Base-by-base conservation (phyloP, 2,797 vertebrate genomes). In the Lepilemur septentrionalis region DNA sequence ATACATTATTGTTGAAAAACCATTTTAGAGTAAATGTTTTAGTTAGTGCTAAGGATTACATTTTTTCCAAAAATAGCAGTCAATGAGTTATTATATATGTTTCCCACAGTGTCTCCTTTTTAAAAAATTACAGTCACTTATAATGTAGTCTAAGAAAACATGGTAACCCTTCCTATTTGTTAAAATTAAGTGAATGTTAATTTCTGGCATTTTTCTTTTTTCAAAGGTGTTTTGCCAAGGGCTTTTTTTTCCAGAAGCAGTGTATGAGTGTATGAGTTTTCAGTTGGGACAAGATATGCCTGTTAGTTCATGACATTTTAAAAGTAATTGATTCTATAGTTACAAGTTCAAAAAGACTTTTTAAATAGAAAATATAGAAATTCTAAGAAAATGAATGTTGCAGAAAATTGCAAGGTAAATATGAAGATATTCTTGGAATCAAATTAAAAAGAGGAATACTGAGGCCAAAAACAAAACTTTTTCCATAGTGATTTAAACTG, bases 381-480 rank as follows among this genome's bases (percentile, higher is more conserved):
- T 57, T 65, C 5, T 79, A 69, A 92, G 65, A 65, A 81, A 93
- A 85, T 38, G 0, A 82, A 61, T 35, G 1, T 72, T 95, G 15
- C 1, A 69, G 70, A 96, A 57, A 59, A 30, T 84, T 63, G 10
- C 50, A 69, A 12, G 7, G 23, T 93, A 88, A 73, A 93, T 73
- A 52, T 28, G 6, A 84, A 91, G 48, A 28, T 92, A 86, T 43
- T 95, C 32, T 55, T 89, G 73, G 59, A 94, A 65, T 93, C 73
- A 96, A 93, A 92, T 78, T 80, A 41, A 5, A 30, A 67, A 89
- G 48, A 73, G 13, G 48, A 75, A 82, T 41, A 80, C 1, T 89
- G 38, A 88, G 30, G 30, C 35, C 2, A 76, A 63, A 95, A 85
- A 5, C 2, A 55, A 67, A 30, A n/a, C 0, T 28, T 84, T 86